phyloP scores from a whole-genome alignment of 2,888 invertebrate species.

The Cheilosia grossa region DNA sequence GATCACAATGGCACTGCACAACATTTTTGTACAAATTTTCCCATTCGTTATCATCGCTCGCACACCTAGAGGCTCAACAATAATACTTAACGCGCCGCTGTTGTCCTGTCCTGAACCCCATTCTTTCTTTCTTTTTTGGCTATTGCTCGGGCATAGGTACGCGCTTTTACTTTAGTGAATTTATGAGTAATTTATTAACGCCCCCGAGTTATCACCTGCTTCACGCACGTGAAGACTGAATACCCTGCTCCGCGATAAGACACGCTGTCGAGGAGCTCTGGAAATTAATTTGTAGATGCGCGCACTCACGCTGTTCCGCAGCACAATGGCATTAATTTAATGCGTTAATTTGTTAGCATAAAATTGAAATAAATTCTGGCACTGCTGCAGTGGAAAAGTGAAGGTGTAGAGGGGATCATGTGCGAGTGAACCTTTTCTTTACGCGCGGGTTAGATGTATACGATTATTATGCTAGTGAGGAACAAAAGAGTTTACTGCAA shows the following conservation, averaged over 20 bases:
- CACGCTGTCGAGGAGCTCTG: slow-evolving; percentile 36
- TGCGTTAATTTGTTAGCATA: slow-evolving; percentile 78
- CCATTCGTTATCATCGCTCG: slow-evolving; percentile 57
- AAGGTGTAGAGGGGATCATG: slow-evolving; percentile 18
- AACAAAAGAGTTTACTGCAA: slow-evolving; percentile 9
- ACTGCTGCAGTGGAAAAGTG: slow-evolving; percentile 8
- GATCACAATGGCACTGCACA: slow-evolving; percentile 55
- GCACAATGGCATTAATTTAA: slow-evolving; percentile 71
- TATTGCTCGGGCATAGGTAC: slow-evolving; percentile 38
- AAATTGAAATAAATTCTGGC: slow-evolving; percentile 81
- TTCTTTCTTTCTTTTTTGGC: slow-evolving; percentile 37
- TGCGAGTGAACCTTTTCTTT: slow-evolving; percentile 42
- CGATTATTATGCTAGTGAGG: slow-evolving; percentile 15
- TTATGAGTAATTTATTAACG: slow-evolving; percentile 75
- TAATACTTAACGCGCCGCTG: slow-evolving; percentile 36
- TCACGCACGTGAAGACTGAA: slow-evolving; percentile 71
- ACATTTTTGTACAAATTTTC: slow-evolving; percentile 55
- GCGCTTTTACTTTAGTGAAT: slow-evolving; percentile 71
- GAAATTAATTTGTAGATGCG: slow-evolving; percentile 61
- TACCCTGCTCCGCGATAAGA: slow-evolving; percentile 61
- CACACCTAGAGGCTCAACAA: slow-evolving; percentile 65
- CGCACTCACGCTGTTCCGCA: slow-evolving; percentile 43
- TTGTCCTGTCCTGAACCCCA: slow-evolving; percentile 54
- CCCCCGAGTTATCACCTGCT: slow-evolving; percentile 75
- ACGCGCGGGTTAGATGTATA: background rate